Evolutionary conservation across 1,140 invertebrate genomes (phyloP).

Genomic region (Telenomus remus): DNA sequence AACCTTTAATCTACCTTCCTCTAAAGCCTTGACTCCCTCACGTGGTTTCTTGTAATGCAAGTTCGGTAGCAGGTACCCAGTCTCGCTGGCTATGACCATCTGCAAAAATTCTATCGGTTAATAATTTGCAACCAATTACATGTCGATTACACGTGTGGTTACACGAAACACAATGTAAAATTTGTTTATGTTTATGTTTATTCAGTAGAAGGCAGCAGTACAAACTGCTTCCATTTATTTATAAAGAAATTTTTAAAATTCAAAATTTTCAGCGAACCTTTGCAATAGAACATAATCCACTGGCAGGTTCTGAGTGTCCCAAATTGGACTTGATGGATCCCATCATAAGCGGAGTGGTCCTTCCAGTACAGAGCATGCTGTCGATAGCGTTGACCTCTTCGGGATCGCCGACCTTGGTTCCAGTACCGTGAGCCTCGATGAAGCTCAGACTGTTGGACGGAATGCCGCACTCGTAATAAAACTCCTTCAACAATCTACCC

Average conservation of each 20-base stretch:
- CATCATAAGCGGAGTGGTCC: conserved; percentile 83
- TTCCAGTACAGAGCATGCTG: conserved; percentile 84
- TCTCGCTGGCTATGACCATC: conserved; percentile 83
- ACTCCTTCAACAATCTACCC: conserved; percentile 84
- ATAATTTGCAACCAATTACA: no score
- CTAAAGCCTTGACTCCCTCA: conserved; percentile 80
- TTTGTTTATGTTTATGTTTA: no score
- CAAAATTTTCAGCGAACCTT: conserved; percentile 85
- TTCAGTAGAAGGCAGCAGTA: no score
- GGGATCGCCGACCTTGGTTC: conserved; percentile 86
- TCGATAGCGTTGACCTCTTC: conserved; percentile 93
- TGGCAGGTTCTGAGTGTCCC: conserved; percentile 93
- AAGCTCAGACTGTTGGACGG: conserved; percentile 84
- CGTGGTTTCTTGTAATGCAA: conserved; percentile 82
- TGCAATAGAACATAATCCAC: conserved; percentile 88
- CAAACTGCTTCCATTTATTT: no score
- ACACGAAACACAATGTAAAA: no score
- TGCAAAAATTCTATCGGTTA: no score
- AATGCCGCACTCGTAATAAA: conserved; percentile 90
- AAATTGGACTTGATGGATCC: conserved; percentile 96
- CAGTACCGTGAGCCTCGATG: conserved; percentile 95
- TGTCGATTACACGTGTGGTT: no score
- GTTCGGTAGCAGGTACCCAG: conserved; percentile 82
- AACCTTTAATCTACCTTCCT: conserved; percentile 80
- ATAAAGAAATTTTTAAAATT: no score